Evolutionary conservation across 2,888 invertebrate species (phyloP), one percentile per base, ranked within the genome.

Genomic region (Bibio marci): DNA sequence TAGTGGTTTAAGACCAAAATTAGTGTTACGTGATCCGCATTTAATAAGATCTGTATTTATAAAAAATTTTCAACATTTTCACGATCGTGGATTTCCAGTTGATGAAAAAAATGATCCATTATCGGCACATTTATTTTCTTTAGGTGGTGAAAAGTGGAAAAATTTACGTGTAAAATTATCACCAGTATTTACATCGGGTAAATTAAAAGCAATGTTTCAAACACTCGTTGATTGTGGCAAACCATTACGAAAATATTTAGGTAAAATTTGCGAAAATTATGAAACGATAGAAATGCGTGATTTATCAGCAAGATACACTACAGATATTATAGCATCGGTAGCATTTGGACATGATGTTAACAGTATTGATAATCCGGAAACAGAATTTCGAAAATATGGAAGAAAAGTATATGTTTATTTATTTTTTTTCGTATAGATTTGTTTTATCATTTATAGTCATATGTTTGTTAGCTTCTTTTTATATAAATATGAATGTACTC

Each of bases 151-250:
- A 4, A 61, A 65, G 45, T 76, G 76, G 76, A 72, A 65, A 52
- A 63, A 59, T 35, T 52, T 74, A 13, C 61, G 76, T 11, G 46
- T 65, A 1, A 71, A 71, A 48, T 57, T 76, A 50, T 67, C 73
- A 1, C 70, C 74, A 1, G 65, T 69, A 0, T 76, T 73, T 49
- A 70, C 74, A 1, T 63, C 71, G 0, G 70, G 68, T n/a, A 74
- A 73, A 53, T 53, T 76, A 37, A 73, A 70, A 50, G 62, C 57
- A 4, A 70, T 74, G 68, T 71, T 68, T 46, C 61, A 63, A 1
- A 62, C 69, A 4, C 63, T 73, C 13, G 58, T 66, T 34, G 56
- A 64, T 13, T 67, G 70, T 39, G 67, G 68, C 1, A 52, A 61
- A 18, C 59, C 67, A 42, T 64, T 71, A 44, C 49, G 60, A 3